Base-by-base conservation (phyloP, 2,797 vertebrate genomes). In the Anabacerthia variegaticeps region DNA sequence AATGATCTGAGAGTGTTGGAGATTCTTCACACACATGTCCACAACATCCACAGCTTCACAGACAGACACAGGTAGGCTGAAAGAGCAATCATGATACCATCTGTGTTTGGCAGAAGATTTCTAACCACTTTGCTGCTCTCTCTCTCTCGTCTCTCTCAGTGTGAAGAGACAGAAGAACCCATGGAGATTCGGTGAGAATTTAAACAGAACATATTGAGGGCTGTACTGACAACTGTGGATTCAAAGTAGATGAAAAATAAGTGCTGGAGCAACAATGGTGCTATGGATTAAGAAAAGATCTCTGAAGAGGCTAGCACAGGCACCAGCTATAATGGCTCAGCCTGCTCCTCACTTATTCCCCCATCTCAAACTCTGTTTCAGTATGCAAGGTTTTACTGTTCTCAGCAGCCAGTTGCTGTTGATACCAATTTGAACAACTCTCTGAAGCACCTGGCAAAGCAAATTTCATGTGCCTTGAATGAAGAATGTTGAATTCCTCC, bases 21-120 rank as follows among this genome's bases (percentile, higher is more conserved):
- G 94, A 92, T 59, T 68, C 80, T 91, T 94, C 11, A 4, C 80
- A 62, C 66, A 56, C 77, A 39, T 56, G 84, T 91, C 91, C 94
- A 91, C 80, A 94, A 87, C 89, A 96, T 93, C 96, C 92, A 88
- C 69, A 86, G 85, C 88, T 95, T 88, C 78, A 74, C 44, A 75
- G 85, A 89, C 78, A 91, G 88, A 86, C 91, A 77, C 89, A 95
- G 90, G 85, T 96, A 91, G 77, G 82, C 81, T 84, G 65, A 96
- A 96, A 96, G 88, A 96, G 86, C 92, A 95, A 94, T 94, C 91
- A 74, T 46, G 49, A 61, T 82, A 65, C 91, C 94, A 95, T 96
- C 93, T 93, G 91, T 93, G 75, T 92, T 79, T 92, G 51, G 95
- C 88, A 96, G 81, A 94, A 96, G 78, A 96, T 90, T 94, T 94